phyloP scores from a whole-genome alignment of 2,888 invertebrate species.

The Cantharis lateralis region DNA sequence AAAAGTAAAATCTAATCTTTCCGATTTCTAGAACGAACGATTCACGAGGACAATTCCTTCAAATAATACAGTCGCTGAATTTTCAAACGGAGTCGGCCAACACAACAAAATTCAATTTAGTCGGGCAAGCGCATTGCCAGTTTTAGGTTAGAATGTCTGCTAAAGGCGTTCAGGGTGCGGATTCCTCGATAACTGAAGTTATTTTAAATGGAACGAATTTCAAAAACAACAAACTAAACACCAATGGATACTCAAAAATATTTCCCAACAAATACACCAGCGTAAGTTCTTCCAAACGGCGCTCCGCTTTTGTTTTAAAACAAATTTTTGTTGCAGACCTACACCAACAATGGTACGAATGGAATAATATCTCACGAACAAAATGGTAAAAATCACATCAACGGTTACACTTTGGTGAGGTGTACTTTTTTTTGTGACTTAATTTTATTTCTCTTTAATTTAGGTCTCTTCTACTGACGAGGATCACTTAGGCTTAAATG shows the following conservation, averaged over 20 bases:
- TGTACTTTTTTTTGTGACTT: background rate
- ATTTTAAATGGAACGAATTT: slow-evolving; percentile 34
- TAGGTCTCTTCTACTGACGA: slow-evolving; percentile 33
- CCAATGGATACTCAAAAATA: slow-evolving; percentile 28
- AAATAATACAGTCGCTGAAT: background rate
- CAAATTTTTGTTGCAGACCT: background rate
- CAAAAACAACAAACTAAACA: slow-evolving; percentile 21
- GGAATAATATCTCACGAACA: background rate
- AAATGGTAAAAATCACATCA: slow-evolving; percentile 6
- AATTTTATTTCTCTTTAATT: slow-evolving; percentile 6
- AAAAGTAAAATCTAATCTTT: background rate
- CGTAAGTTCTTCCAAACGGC: slow-evolving; percentile 29
- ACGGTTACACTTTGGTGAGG: slow-evolving; percentile 28
- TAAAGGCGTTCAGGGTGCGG: slow-evolving; percentile 31
- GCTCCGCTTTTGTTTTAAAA: background rate
- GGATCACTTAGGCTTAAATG: slow-evolving; percentile 17
- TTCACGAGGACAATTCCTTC: background rate
- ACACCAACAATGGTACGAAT: background rate
- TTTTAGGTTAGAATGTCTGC: slow-evolving; percentile 6
- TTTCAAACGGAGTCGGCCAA: background rate
- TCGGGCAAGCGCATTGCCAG: background rate
- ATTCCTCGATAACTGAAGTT: slow-evolving; percentile 32
- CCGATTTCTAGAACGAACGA: background rate
- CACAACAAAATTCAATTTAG: slow-evolving; percentile 1
- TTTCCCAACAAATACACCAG: slow-evolving; percentile 36